Conservation (phyloP, 2,113 vertebrate genomes). For the Microcebus tavaratra region DNA sequence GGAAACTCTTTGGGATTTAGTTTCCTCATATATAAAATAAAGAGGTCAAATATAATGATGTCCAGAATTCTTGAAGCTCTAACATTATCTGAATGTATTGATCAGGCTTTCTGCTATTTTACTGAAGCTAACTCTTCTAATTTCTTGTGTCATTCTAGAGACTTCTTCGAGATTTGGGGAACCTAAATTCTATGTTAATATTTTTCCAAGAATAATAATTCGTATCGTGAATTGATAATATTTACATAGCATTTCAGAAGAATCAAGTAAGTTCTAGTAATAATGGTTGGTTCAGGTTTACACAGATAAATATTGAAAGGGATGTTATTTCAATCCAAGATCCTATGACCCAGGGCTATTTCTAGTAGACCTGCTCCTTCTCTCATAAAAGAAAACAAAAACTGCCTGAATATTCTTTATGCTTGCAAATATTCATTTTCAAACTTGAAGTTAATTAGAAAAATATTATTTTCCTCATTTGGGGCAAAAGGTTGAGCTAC, state of each 20-base stretch:
- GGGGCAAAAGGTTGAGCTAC: not conserved
- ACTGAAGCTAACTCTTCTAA: not conserved
- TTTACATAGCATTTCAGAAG: not conserved
- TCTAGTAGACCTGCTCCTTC: not conserved
- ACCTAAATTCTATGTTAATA: not conserved
- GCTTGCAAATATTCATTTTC: not conserved
- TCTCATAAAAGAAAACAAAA: not conserved
- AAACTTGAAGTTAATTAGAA: not conserved
- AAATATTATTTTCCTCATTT: not conserved
- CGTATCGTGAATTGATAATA: not conserved
- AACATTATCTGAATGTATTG: not conserved
- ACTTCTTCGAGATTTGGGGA: not conserved
- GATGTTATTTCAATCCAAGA: not conserved
- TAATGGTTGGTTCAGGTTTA: not conserved
- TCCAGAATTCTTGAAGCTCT: not conserved
- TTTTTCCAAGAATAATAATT: not conserved
- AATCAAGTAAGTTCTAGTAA: not conserved
- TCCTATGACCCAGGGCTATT: not conserved
- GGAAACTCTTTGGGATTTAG: not conserved
- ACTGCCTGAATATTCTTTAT: not conserved
- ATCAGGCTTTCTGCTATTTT: not conserved
- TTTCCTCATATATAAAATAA: not conserved
- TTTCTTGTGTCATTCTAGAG: not conserved
- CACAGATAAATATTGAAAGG: not conserved
- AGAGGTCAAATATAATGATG: not conserved